Base-by-base conservation (phyloP, 1,140 invertebrate species). In the Aethina tumida region DNA sequence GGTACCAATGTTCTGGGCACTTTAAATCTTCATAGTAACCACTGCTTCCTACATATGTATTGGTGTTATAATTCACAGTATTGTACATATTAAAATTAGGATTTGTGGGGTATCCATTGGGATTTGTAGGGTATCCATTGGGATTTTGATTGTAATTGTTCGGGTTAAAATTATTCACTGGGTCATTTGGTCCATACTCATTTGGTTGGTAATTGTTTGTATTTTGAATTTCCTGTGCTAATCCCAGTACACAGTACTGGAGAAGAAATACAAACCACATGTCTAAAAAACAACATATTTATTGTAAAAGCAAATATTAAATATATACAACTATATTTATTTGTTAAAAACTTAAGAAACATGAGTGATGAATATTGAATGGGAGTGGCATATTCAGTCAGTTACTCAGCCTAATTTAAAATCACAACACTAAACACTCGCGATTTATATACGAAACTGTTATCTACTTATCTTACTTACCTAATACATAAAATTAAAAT, bases 1-100 rank as follows among this genome's bases (percentile, higher is more conserved):
- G 70, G 15, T 80, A 64, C 89, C 89, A 94, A 59, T 87, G 70
- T 31, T 80, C 75, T 1, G 88, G 89, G 64, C 90, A 94, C 41
- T 65, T 62, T 35, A 72, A 33, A 19, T 66, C 62, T 26, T 68
- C 64, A 37, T 18, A 28, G 5, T 9, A 16, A 9, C 37, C 28
- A 16, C 21, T n/a, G 17, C 24, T 15, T 16, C 37, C 37, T 10
- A 17, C n/a, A 31, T 17, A 21, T 6, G 25, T 13, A 18, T 38
- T 36, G 5, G 9, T 25, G 15, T 38, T 38, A 20, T 29, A 38
- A 7, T 29, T 39, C 3, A 31, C 20, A 21, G 13, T 12, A 22
- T 39, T 39, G 20, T 39, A 30, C 6, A 7, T 24, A 26, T 26
- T 26, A 26, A 2, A n/a, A 26, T 26, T 26, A 13, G n/a, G 14